phyloP scores from a whole-genome alignment of 2,888 invertebrate genomes.

The Plutella xylostella region DNA sequence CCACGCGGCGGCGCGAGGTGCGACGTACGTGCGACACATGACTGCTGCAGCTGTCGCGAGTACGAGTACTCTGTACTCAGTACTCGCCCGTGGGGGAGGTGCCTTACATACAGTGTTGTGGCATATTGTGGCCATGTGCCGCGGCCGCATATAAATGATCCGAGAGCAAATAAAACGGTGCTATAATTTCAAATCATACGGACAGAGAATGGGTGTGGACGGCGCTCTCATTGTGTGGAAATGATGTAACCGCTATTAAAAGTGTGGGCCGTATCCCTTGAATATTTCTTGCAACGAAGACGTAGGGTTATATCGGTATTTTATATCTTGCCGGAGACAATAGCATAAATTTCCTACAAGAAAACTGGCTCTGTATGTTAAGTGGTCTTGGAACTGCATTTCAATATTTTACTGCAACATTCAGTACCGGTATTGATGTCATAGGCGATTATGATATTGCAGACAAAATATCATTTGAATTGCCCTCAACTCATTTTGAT shows the following conservation, averaged over 20 bases:
- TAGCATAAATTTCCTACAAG: constrained; percentile 62
- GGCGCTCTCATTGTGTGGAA: constrained; percentile 70
- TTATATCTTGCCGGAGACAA: constrained; percentile 66
- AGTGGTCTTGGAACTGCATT: constrained; percentile 47
- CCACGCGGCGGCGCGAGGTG: constrained; percentile 42
- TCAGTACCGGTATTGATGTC: constrained; percentile 26
- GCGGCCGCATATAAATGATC: constrained; percentile 66
- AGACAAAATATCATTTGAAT: constrained; percentile 10
- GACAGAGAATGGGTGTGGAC: constrained; percentile 71
- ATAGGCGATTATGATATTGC: constrained; percentile 32
- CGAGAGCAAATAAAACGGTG: constrained; percentile 69
- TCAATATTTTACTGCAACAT: constrained; percentile 35
- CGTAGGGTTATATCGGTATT: constrained; percentile 68
- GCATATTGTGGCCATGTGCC: constrained; percentile 48
- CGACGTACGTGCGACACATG: constrained; percentile 52
- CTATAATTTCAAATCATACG: constrained; percentile 71
- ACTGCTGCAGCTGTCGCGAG: constrained; percentile 19
- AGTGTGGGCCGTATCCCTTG: constrained; percentile 69
- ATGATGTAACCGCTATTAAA: constrained; percentile 71
- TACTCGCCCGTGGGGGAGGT: constrained; percentile 27
- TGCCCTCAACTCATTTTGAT: no score
- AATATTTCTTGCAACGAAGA: constrained; percentile 69
- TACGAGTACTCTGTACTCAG: constrained; percentile 29
- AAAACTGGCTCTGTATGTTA: constrained; percentile 54
- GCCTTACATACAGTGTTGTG: constrained; percentile 59